A percentile compares a stretch with the other conserved stretches of the same genome.
Conservation (phyloP, 2,113 vertebrate genomes). For the Gobio gobio region DNA sequence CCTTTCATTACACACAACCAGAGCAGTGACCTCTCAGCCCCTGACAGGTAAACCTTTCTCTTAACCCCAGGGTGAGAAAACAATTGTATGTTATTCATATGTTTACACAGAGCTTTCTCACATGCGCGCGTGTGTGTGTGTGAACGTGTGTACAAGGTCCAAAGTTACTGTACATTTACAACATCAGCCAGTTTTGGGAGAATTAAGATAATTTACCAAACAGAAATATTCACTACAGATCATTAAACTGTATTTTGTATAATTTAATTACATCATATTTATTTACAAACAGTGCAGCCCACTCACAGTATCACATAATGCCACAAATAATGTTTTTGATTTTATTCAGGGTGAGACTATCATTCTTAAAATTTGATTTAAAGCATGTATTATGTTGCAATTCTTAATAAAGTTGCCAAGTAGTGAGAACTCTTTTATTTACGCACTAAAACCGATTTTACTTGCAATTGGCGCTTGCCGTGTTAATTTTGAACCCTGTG, state of each 20-base stretch:
- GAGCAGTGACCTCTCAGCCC: background rate
- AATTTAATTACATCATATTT: too few relatives aligned
- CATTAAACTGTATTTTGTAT: too few relatives aligned
- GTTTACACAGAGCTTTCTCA: background rate
- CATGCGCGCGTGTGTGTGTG: background rate
- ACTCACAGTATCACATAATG: too few relatives aligned
- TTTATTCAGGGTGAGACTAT: too few relatives aligned
- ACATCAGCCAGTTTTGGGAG: background rate
- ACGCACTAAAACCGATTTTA: background rate
- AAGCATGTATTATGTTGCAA: background rate
- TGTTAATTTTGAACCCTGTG: background rate
- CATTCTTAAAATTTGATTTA: background rate
- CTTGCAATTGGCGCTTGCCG: background rate
- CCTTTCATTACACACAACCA: slow-evolving; percentile 25
- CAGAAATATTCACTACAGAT: background rate
- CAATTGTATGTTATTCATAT: background rate
- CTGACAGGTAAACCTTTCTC: slow-evolving; percentile 1
- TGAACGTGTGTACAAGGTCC: background rate
- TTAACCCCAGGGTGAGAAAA: slow-evolving; percentile 3
- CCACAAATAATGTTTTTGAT: too few relatives aligned
- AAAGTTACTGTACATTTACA: background rate
- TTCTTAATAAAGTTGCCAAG: background rate
- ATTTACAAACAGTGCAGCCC: too few relatives aligned
- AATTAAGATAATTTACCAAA: background rate
- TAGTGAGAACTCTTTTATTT: background rate